Base-by-base conservation (phyloP, 2,888 invertebrate species). In the Argyresthia goedartella region DNA sequence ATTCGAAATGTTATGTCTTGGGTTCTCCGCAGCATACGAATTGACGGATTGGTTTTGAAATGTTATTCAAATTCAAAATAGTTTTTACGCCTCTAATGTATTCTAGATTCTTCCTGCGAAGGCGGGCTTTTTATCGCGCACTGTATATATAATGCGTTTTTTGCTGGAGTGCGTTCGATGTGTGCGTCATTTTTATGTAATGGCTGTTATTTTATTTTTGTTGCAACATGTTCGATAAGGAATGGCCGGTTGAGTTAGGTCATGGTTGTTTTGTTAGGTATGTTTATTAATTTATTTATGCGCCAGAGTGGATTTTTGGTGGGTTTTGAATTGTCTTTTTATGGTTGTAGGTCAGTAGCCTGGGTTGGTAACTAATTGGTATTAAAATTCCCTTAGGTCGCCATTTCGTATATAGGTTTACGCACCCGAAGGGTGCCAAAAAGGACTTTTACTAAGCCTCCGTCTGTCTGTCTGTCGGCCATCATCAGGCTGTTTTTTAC, bases 161-260 rank as follows among this genome's bases (percentile, higher is more conserved):
- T 52, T 52, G 52, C 44, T 48, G 51, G 48, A 52, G 50, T 16
- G 51, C 50, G 52, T 53, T 49, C 52, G 54, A 43, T 50, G 53
- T 34, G 50, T 53, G 41, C 49, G 50, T 56, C 60, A 61, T 65
- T 63, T 67, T 69, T 71, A 67, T 69, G 66, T 67, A 65, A 69
- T 59, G 56, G 44, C 41, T 13, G 54, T 56, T 60, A 59, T 62
- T 53, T 60, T 6, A 25, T 56, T 59, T 66, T 71, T 66, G 41
- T 41, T 41, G 10, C 39, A 36, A 46, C 67, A 25, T 43, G 46
- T 51, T 51, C 41, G 51, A 47, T 52, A 49, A 53, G 49, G 47
- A 52, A 54, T 53, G 52, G 49, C 49, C 52, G 50, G 62, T 80
- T 78, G 77, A 63, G 77, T 77, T 76, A 80, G 81, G 81, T 81